phyloP scores from a whole-genome alignment of 1,140 invertebrate species.

The Sesamia nonagrioides region DNA sequence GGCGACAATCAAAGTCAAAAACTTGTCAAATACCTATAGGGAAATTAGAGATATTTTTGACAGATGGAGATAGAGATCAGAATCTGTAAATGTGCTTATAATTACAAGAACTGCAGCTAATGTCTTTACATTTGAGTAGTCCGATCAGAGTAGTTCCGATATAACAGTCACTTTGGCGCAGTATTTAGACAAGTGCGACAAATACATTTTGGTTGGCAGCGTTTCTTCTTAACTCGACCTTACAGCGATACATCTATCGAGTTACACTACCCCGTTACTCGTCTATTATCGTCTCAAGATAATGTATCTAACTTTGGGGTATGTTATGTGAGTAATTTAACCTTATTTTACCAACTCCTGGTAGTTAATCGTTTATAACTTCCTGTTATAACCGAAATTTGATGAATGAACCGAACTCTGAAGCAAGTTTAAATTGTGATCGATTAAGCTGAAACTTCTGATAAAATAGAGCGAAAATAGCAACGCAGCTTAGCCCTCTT shows the following conservation, averaged over 20 bases:
- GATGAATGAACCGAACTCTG: constrained; percentile 5
- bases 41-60: too few relatives aligned
- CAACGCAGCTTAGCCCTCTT: neutral
- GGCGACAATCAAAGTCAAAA: too few relatives aligned
- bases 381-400: neutral
- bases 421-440: constrained; percentile 29
- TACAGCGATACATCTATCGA: neutral
- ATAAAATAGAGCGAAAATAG: constrained; percentile 13
- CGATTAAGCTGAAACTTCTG: constrained; percentile 23
- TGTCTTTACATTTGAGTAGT: neutral
- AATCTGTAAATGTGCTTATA: too few relatives aligned
- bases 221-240: neutral
- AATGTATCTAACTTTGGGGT: neutral
- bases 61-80: too few relatives aligned
- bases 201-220: neutral
- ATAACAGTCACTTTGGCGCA: neutral
- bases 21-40: too few relatives aligned
- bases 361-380: neutral
- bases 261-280: neutral
- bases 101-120: too few relatives aligned
- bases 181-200: neutral
- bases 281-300: neutral
- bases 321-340: neutral
- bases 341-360: neutral
- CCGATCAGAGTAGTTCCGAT: neutral